Conservation (phyloP, 2,888 invertebrate genomes). For the Cantharis flavilabris region DNA sequence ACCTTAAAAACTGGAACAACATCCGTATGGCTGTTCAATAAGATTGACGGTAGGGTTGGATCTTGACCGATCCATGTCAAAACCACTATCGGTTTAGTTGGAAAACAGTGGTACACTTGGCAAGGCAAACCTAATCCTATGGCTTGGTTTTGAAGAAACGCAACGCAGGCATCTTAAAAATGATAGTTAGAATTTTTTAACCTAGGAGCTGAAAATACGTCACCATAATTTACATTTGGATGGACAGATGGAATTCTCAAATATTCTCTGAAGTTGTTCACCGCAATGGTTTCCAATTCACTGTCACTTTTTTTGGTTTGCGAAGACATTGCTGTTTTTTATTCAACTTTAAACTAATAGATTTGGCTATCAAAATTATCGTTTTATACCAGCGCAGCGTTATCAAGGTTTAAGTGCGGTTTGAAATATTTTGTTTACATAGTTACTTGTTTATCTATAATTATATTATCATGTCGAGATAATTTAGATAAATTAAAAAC, state of each 20-base stretch:
- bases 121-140: conserved; percentile 66
- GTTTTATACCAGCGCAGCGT: neutral
- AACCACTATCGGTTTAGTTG: conserved; percentile 73
- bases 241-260: conserved; percentile 86
- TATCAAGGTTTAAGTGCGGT: neutral
- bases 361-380: neutral
- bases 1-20: conserved; percentile 85
- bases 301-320: neutral
- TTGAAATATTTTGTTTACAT: neutral
- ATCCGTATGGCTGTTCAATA: conserved; percentile 92
- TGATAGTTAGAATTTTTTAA: neutral
- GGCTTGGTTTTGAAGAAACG: conserved; percentile 72
- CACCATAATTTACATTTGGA: conserved; percentile 85
- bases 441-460: neutral
- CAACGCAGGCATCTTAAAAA: conserved; percentile 66
- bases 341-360: neutral
- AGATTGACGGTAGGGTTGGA: conserved; percentile 67
- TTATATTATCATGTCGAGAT: neutral
- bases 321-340: neutral
- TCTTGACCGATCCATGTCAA: conserved; percentile 79
- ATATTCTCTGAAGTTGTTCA: conserved; percentile 84
- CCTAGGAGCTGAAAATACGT: neutral
- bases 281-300: conserved; percentile 56
- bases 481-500: neutral
- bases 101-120: conserved; percentile 60